A percentile compares a stretch with the other conserved stretches of the same genome.
Evolutionary conservation across 1,140 invertebrate genomes (phyloP).

Genomic region (Anastrepha ludens): DNA sequence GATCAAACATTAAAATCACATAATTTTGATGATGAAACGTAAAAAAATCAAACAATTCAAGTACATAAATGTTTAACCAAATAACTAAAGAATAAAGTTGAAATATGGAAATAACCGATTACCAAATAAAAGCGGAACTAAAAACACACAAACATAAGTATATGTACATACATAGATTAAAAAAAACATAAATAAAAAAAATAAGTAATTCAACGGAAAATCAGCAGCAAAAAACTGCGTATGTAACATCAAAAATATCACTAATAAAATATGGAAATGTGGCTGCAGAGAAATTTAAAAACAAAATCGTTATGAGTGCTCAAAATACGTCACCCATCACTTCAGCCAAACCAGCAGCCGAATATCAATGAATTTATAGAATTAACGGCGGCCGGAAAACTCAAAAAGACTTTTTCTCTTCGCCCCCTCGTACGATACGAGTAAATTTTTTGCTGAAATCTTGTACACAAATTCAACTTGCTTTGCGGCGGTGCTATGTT

Average conservation of each 20-base stretch:
- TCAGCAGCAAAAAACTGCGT: neutral
- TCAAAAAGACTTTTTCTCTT: too few relatives aligned
- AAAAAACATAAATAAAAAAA: neutral
- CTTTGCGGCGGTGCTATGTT: neutral
- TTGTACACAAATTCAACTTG: conserved; percentile 18
- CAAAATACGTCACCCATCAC: neutral
- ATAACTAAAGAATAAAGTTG: neutral
- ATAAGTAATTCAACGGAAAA: neutral
- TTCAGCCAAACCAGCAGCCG: neutral
- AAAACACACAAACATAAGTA: neutral
- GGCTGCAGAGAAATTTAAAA: neutral
- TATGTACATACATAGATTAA: neutral
- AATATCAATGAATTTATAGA: too few relatives aligned
- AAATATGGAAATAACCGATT: neutral
- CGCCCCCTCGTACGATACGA: too few relatives aligned
- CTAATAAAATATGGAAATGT: too few relatives aligned
- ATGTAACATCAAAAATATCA: neutral
- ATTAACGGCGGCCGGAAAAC: too few relatives aligned
- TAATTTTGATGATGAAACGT: neutral
- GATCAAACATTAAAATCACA: neutral
- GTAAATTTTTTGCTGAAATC: neutral
- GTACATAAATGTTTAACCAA: neutral
- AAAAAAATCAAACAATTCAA: conserved; percentile 17
- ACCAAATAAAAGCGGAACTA: neutral
- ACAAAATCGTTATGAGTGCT: conserved; percentile 1